A percentile compares a stretch with the other conserved stretches of the same genome.
Conservation (phyloP, 2,888 invertebrate genomes). For the Cenopis cana region DNA sequence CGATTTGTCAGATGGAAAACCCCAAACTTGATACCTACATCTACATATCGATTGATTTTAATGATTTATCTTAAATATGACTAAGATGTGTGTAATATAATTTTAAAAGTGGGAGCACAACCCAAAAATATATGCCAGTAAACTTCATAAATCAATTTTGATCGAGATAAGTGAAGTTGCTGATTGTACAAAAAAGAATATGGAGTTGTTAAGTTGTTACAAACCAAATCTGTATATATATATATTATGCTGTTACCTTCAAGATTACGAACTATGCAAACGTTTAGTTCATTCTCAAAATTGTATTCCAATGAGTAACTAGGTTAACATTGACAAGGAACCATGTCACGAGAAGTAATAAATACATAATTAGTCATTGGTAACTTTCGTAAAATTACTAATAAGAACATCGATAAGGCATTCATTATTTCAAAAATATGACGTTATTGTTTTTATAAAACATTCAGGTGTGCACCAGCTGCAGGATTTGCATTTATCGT, state of each 20-base stretch:
- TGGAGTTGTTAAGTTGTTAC: neutral
- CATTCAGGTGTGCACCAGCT: neutral
- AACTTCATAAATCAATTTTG: neutral
- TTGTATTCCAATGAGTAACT: neutral
- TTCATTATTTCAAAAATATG: too few relatives aligned
- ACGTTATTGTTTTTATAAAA: neutral
- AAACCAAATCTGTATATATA: neutral
- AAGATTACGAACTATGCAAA: too few relatives aligned
- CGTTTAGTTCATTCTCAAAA: neutral
- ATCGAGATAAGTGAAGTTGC: neutral
- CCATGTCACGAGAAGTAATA: neutral
- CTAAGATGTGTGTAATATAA: neutral
- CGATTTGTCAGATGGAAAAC: constrained; percentile 1
- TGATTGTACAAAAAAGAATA: neutral
- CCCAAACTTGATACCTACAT: neutral
- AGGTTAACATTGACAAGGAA: neutral
- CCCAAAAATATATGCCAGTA: neutral
- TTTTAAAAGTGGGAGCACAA: neutral
- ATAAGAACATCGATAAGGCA: too few relatives aligned
- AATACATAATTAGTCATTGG: neutral
- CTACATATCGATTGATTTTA: neutral
- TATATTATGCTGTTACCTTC: neutral
- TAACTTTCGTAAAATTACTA: neutral
- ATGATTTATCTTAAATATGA: neutral
- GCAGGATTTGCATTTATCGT: neutral